Percentiles rank a stretch among this genome's conserved stretches.
Conservation (phyloP, 2,113 vertebrate species). For the Poeciliopsis turrubarensis region DNA sequence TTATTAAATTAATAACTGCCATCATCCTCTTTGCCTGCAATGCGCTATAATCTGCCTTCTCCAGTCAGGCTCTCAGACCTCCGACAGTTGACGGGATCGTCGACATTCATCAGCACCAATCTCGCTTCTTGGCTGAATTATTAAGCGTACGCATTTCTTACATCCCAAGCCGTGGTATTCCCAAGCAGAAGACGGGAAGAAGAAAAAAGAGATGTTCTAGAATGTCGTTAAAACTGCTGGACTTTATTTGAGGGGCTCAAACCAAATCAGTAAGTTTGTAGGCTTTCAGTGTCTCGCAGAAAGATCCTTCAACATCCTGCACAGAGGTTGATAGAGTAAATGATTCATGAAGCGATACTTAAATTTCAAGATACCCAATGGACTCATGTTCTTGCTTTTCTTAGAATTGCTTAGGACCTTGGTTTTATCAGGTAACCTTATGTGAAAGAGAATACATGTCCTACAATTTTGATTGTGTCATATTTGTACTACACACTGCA, state of each 20-base stretch:
- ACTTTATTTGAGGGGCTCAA: slow-evolving; percentile 40
- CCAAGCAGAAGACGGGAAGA: neutral
- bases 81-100: slow-evolving; percentile 49
- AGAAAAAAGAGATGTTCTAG: slow-evolving; percentile 26
- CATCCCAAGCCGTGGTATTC: slow-evolving; percentile 22
- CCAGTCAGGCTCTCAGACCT: slow-evolving; percentile 44
- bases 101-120: slow-evolving; percentile 35
- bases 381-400: neutral
- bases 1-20: slow-evolving; percentile 59
- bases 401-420: neutral
- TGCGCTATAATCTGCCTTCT: slow-evolving; percentile 49
- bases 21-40: slow-evolving; percentile 62
- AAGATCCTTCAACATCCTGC: slow-evolving; percentile 12
- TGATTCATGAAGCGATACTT: neutral
- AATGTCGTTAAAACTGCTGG: slow-evolving; percentile 32
- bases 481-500: no score
- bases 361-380: neutral
- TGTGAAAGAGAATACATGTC: neutral
- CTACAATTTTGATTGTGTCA: neutral
- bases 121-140: slow-evolving; percentile 39
- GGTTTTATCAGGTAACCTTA: neutral
- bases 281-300: slow-evolving; percentile 31
- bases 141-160: slow-evolving; percentile 40
- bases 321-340: slow-evolving; percentile 15
- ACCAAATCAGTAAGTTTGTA: slow-evolving; percentile 40